Conservation (phyloP, 2,797 vertebrate genomes). For the Sitta carolinensis region DNA sequence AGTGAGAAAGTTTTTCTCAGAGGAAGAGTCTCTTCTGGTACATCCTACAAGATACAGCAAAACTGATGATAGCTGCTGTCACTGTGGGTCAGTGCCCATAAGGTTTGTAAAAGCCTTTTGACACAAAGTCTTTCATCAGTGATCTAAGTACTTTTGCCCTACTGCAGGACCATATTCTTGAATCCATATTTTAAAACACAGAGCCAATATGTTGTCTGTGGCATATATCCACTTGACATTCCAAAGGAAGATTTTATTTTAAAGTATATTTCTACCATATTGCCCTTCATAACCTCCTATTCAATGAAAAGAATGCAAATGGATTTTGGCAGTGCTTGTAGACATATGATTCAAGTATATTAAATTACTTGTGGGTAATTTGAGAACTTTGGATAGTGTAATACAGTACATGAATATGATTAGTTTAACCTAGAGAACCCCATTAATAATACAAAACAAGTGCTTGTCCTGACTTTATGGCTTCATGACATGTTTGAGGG, state of each 20-base stretch:
- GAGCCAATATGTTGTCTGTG: neutral
- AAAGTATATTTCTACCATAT: neutral
- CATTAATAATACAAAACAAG: slow-evolving; percentile 36
- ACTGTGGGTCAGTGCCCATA: neutral
- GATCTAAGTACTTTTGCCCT: neutral
- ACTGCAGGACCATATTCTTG: neutral
- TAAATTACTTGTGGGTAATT: slow-evolving; percentile 52
- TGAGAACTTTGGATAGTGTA: slow-evolving; percentile 46
- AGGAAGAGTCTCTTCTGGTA: neutral
- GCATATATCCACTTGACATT: neutral
- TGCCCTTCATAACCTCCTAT: neutral
- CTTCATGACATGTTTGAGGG: neutral
- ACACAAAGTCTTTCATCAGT: neutral
- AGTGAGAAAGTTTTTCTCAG: neutral
- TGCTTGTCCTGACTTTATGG: slow-evolving; percentile 3
- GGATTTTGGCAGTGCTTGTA: slow-evolving; percentile 34
- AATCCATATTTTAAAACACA: neutral
- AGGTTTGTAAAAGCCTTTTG: neutral
- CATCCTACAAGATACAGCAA: neutral
- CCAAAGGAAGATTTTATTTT: neutral
- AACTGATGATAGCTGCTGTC: neutral
- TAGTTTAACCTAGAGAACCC: slow-evolving; percentile 54
- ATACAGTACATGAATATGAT: slow-evolving; percentile 51
- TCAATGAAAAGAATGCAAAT: slow-evolving; percentile 40
- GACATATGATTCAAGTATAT: neutral